These are phyloP conservation scores for Crocuta crocuta DNA, from an alignment of 2,113 vertebrate species.

Conservation along the genomic window DNA sequence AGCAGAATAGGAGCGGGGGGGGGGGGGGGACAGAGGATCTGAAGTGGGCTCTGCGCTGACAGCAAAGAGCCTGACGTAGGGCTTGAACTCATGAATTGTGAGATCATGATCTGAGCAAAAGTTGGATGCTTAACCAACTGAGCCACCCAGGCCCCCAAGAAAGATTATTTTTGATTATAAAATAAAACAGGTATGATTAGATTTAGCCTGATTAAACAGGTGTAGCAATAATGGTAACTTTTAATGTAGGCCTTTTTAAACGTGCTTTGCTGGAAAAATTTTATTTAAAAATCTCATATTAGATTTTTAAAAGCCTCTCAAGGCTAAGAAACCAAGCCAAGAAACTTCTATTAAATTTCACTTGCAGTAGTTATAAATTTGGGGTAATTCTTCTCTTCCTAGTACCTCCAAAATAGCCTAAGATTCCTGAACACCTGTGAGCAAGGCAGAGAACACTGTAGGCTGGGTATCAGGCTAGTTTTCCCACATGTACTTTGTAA, in stretches of 20 bases:
- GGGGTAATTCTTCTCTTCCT: not conserved
- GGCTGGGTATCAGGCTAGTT: not conserved
- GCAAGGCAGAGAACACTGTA: not conserved
- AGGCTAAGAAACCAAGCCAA: not conserved
- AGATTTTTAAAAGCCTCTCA: not conserved
- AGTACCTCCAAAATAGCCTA: not conserved
- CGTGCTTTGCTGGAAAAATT: not conserved
- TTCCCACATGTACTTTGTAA: not conserved
- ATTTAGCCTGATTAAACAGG: not conserved
- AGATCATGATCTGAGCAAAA: not conserved
- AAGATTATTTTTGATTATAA: not conserved
- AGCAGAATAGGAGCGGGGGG: no score
- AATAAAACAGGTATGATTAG: not conserved
- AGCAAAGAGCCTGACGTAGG: not conserved
- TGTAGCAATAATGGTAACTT: not conserved
- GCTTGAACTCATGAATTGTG: not conserved
- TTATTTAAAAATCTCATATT: slow-evolving; percentile 2
- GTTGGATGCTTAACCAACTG: not conserved
- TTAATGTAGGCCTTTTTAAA: not conserved
- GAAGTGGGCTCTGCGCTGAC: no score
- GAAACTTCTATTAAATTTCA: not conserved
- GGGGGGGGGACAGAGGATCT: no score
- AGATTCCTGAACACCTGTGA: not conserved
- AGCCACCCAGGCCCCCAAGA: not conserved
- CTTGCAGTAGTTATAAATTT: not conserved